Base-by-base conservation (phyloP, 2,113 vertebrate species). In the Bothrops jararaca region DNA sequence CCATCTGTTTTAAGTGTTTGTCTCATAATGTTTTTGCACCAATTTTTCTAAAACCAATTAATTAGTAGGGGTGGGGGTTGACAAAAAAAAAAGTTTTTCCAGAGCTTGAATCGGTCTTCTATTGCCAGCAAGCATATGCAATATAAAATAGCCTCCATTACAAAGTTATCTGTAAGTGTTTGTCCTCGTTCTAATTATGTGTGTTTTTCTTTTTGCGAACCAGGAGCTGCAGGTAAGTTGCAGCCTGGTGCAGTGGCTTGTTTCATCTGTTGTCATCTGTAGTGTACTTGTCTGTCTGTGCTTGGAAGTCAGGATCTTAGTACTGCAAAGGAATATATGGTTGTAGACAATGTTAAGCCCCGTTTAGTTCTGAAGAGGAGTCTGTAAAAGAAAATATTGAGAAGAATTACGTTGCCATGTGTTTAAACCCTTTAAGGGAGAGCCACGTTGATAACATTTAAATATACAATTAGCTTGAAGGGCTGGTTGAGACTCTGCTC, bases 201-300 rank as follows among this genome's bases (percentile, higher is more conserved):
- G 97, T 98, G 96, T 99, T 98, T 98, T 98, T 98, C 98, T 98
- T 98, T 98, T 98, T 99, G 99, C 99, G 97, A 98, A 98, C 99
- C 99, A 99, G 99, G 99, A 99, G 98, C 98, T 99, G 97, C 99
- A 99, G 99, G 99, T 99, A 99, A 99, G 99, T 99, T 97, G 98
- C 97, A 97, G 97, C 97, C 97, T 98, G 97, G 97, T 96, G 96
- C 96, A 96, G 97, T 97, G 97, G 96, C 95, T 96, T 95, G 95
- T 97, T 92, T 96, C 93, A 91, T 96, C 89, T 95, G 96, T 97
- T 93, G 94, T 95, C 96, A 93, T 97, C 94, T 97, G 97, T 97
- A 95, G 29, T 95, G 96, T 97, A 60, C 94, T 92, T 93, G 92
- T 93, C 92, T 97, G 95, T 96, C 88, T 45, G 95, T 97, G 94